Base-by-base conservation (phyloP, 2,888 invertebrate genomes). In the Noctua pronuba region DNA sequence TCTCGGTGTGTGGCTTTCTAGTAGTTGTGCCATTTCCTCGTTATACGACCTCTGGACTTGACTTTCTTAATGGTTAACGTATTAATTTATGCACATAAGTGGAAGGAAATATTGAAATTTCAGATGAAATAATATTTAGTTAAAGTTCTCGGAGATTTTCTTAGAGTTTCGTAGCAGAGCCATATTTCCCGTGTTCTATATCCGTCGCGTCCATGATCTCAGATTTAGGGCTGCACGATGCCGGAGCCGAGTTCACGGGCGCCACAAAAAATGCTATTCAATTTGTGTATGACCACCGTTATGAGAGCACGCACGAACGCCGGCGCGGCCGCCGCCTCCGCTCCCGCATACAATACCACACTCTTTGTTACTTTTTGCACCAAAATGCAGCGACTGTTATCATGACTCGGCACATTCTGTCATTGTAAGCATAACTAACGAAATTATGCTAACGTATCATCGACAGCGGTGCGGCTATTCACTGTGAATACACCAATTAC, bases 231-330 rank as follows among this genome's bases (percentile, higher is more conserved):
- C 92, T 93, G 91, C 88, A 91, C 87, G 92, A 93, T 91, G 91
- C 90, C 90, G 90, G 88, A 91, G 91, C 87, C 86, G 90, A 93
- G 90, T 86, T 93, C 92, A 91, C 91, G 89, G 91, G 90, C 88
- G 88, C 89, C 87, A 90, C 91, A 95, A 95, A 95, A 94, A 95
- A 92, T 83, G 82, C 93, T 92, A 92, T 95, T 95, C 93, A 95
- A 95, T 94, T 94, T 93, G 93, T 94, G 93, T 94, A 94, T 89
- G 88, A 90, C 90, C 91, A 93, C 96, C 96, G 96, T 96, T 96
- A 96, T 83, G 80, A 82, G 88, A 91, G 92, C 92, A 94, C 95
- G 95, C 95, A 95, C 95, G 95, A 93, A 81, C 91, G 90, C 88
- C 90, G 90, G 87, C 89, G 87, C 80, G 85, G 49, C 68, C 87